These are phyloP conservation scores for Aporrectodea caliginosa DNA, from an alignment of 1,140 invertebrate species.

Conservation along the genomic window DNA sequence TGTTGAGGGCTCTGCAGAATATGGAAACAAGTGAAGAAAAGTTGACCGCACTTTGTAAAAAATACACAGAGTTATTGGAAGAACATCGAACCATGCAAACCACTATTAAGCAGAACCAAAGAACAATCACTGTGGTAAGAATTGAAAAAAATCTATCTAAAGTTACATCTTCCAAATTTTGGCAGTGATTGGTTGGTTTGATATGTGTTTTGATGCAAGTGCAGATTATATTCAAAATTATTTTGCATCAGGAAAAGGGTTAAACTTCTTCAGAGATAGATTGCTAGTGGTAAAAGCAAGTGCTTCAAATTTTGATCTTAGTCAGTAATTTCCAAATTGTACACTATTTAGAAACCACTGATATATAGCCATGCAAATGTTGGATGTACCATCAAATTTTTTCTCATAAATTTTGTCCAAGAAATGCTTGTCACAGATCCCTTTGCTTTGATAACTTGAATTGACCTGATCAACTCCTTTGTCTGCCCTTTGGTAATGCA, in stretches of 20 bases:
- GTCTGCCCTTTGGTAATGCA: too few species aligned
- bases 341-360: too few species aligned
- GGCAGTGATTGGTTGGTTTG: background rate
- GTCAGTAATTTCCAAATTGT: too few species aligned
- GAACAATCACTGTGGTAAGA: constrained; percentile 47
- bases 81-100: constrained; percentile 68
- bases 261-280: background rate
- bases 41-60: constrained; percentile 67
- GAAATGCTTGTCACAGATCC: too few species aligned
- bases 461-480: too few species aligned
- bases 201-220: background rate
- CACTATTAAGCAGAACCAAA: constrained; percentile 49
- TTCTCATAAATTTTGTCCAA: too few species aligned
- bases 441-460: too few species aligned
- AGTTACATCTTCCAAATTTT: background rate
- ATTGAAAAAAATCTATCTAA: background rate
- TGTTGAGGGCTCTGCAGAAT: constrained; percentile 68
- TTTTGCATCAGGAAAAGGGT: too few species aligned
- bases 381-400: too few species aligned
- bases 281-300: background rate
- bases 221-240: background rate
- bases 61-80: constrained; percentile 72
- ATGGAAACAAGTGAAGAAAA: constrained; percentile 71
- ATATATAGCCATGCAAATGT: too few species aligned
- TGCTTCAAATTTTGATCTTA: too few species aligned